Evolutionary conservation across 2,888 invertebrate species (phyloP), one percentile per base, ranked within the genome.

Genomic region (Rhogogaster chlorosoma): DNA sequence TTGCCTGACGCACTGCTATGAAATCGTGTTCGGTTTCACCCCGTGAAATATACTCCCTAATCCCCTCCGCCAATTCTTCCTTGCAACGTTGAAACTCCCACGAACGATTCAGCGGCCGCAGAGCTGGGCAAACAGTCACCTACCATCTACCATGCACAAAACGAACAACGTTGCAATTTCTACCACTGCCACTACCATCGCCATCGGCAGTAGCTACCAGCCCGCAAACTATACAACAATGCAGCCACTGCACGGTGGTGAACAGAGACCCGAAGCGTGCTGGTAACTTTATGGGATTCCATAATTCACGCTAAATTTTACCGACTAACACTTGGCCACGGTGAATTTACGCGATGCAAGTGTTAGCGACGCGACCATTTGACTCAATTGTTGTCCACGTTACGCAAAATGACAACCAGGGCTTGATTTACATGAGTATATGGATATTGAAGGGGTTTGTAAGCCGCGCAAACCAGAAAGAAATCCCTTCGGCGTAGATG

Each of bases 1-100:
- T 64, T 38, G 70, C 49, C 86, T 84, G 84, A 86, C 85, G 83
- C 87, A 86, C 78, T 36, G 61, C 78, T 64, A 45, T 83, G 85
- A 85, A 42, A 83, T 83, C 75, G 82, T 82, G 85, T 78, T 85
- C 85, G 83, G 84, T 61, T 45, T 67, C 67, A 49, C 61, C 57
- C 80, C n/a, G 57, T 61, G 36, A 26, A 38, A 80, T 75, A 9
- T 29, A 32, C 18, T 32, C 22, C 32, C 67, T 6, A 32, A 15
- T 36, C 80, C 61, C 80, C 38, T 12, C 5, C 22, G 15, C 7
- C 80, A n/a, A 61, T 38, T 61, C 80, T 38, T 38, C 49, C 77
- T 6, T 42, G 42, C 4, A 73, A 42, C 26, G n/a, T 3, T 70
- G 42, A 67, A 83, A 83, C 83, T 83, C 61, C 67, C 83, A 64